Base-by-base conservation (phyloP, 2,888 invertebrate species). In the Chelonus formosanus region DNA sequence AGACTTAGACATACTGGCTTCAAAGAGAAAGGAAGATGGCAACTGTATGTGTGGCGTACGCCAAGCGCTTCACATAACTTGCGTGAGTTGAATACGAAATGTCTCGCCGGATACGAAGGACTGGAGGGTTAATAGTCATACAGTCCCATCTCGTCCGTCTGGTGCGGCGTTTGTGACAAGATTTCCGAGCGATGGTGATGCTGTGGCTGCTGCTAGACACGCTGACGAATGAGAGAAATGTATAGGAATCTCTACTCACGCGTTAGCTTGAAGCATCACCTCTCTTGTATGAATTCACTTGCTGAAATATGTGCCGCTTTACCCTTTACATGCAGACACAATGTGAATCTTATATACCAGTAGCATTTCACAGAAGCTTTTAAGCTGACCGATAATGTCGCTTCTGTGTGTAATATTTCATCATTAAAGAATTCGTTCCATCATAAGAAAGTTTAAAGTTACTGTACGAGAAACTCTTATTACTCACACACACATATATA, bases 51-150 rank as follows among this genome's bases (percentile, higher is more conserved):
- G 45, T 10, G 44, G 47, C 67, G 53, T 36, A 47, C 54, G 57
- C 45, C 53, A 63, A 59, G 69, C 69, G 70, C 72, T 74, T 65
- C 74, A 65, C 73, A 71, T 74, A 75, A 71, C 68, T 61, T 63
- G 70, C 73, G 74, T 70, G 74, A 74, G 74, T 73, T 72, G 76
- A 78, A 78, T 78, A 73, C 74, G 70, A 71, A 73, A 74, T 75
- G 74, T 67, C 52, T 43, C 20, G 71, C 53, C 52, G 64, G 67
- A 73, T 72, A 72, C 71, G 72, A 73, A 70, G 71, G 69, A 74
- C 65, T 60, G 67, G 71, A 67, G 73, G 73, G 71, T 72, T 76
- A 74, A 75, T 73, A 71, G 72, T 74, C 73, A 75, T 73, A 74
- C 74, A 72, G 70, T 73, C 70, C 71, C 70, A 73, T 74, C 70